phyloP scores from a whole-genome alignment of 2,797 vertebrate species.

The Gouania willdenowi region DNA sequence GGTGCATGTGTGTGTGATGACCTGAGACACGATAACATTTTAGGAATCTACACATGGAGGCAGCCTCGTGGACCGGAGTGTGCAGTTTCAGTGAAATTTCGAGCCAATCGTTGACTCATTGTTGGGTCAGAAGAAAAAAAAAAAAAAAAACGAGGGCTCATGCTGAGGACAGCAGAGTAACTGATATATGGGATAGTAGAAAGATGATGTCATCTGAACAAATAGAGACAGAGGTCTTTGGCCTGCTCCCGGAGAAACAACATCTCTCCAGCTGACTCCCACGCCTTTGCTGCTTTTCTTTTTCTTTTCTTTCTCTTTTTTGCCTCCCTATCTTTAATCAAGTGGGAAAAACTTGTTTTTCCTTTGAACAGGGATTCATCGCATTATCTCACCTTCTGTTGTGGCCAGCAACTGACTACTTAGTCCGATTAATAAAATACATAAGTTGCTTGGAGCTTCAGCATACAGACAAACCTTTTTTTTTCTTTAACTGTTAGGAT shows the following conservation, averaged over 20 bases:
- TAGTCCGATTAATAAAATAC: too few species aligned
- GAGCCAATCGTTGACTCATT: constrained; percentile 52
- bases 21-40: constrained; percentile 22
- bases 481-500: too few species aligned
- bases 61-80: constrained; percentile 11
- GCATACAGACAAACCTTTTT: too few species aligned
- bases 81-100: constrained; percentile 36
- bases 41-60: constrained; percentile 1
- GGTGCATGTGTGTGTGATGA: constrained; percentile 13
- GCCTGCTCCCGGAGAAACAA: constrained; percentile 54
- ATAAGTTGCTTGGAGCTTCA: too few species aligned
- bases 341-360: constrained; percentile 52
- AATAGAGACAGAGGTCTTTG: constrained; percentile 72
- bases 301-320: too few species aligned
- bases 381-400: constrained; percentile 65
- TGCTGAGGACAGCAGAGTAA: constrained; percentile 62
- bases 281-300: constrained; percentile 38
- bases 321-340: constrained; percentile 65
- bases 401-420: constrained; percentile 17
- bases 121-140: constrained; percentile 37
- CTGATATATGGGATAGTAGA: constrained; percentile 74
- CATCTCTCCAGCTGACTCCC: constrained; percentile 38
- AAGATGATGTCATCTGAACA: constrained; percentile 77
- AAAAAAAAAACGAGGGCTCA: constrained; percentile 22
- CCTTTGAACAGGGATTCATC: constrained; percentile 43